Conservation (phyloP, 2,797 vertebrate genomes). For the Lepidocolaptes lacrymiger region DNA sequence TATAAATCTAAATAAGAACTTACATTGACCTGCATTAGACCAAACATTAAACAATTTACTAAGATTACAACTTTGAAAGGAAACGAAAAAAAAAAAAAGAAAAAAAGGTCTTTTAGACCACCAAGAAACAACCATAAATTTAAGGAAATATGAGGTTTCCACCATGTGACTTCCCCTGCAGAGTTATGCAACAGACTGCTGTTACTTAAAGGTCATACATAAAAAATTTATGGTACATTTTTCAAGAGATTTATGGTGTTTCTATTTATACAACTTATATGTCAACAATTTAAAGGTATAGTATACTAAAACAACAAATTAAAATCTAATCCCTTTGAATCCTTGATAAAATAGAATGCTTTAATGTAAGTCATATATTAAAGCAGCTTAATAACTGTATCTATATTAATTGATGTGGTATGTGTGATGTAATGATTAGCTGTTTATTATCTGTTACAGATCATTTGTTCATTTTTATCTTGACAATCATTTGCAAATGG, state of each 20-base stretch:
- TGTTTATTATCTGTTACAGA: slow-evolving; percentile 28
- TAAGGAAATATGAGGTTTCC: slow-evolving; percentile 88
- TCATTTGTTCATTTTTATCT: slow-evolving; percentile 34
- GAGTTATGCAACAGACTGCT: slow-evolving; percentile 79
- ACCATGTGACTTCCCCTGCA: slow-evolving; percentile 80
- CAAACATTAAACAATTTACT: slow-evolving; percentile 82
- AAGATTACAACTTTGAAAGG: slow-evolving; percentile 77
- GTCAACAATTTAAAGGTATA: slow-evolving; percentile 75
- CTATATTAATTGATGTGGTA: slow-evolving; percentile 33
- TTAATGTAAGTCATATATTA: not conserved
- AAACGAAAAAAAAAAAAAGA: slow-evolving; percentile 42
- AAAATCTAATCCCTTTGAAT: slow-evolving; percentile 62
- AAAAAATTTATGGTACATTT: slow-evolving; percentile 76
- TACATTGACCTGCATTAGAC: slow-evolving; percentile 77
- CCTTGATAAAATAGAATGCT: slow-evolving; percentile 65
- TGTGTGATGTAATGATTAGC: slow-evolving; percentile 35
- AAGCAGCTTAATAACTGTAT: slow-evolving; percentile 25
- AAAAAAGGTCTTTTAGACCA: slow-evolving; percentile 79
- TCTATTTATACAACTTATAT: slow-evolving; percentile 74
- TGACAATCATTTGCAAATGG: slow-evolving; percentile 4
- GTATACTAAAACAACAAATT: slow-evolving; percentile 68
- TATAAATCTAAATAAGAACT: slow-evolving; percentile 81
- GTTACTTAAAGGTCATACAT: slow-evolving; percentile 79
- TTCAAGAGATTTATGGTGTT: slow-evolving; percentile 75
- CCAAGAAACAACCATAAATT: slow-evolving; percentile 88